phyloP scores from a whole-genome alignment of 2,113 vertebrate species.

The Pampusana beccarii region DNA sequence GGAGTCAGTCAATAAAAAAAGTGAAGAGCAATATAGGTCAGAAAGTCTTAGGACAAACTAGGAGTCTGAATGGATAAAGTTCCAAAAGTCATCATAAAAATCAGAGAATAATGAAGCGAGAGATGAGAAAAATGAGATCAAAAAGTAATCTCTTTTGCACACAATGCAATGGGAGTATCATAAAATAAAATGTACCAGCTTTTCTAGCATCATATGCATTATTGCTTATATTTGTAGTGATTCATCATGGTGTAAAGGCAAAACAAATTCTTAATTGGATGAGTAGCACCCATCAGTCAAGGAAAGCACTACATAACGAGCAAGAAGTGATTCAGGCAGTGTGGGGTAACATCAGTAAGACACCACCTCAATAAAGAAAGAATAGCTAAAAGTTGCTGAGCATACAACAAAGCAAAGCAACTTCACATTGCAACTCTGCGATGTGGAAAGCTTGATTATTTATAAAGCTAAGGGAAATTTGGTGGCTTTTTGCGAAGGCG shows the following conservation, averaged over 20 bases:
- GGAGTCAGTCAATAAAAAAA: conserved; percentile 67
- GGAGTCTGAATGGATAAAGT: conserved; percentile 50
- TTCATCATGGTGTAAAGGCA: neutral
- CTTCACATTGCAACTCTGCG: conserved; percentile 33
- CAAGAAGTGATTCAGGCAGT: neutral
- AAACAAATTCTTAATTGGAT: neutral
- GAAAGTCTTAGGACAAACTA: conserved; percentile 31
- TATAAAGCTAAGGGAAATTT: conserved; percentile 62
- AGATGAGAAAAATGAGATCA: neutral
- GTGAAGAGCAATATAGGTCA: conserved; percentile 36
- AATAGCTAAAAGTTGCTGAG: conserved; percentile 41
- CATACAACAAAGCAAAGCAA: neutral
- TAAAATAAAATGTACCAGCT: neutral
- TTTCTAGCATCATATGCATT: neutral
- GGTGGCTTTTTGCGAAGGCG: conserved; percentile 34
- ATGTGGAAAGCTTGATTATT: conserved; percentile 65
- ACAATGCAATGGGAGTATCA: neutral
- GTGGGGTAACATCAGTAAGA: neutral
- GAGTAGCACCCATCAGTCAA: neutral
- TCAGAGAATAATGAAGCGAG: conserved; percentile 6
- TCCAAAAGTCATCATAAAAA: conserved; percentile 40
- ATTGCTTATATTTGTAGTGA: neutral
- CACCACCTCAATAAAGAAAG: neutral
- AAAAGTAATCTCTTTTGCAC: neutral
- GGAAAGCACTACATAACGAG: neutral